A percentile compares a stretch with the other conserved stretches of the same genome.
These are phyloP conservation scores for Bubalus kerabau DNA, from an alignment of 2,113 vertebrate genomes.

Conservation along the genomic window DNA sequence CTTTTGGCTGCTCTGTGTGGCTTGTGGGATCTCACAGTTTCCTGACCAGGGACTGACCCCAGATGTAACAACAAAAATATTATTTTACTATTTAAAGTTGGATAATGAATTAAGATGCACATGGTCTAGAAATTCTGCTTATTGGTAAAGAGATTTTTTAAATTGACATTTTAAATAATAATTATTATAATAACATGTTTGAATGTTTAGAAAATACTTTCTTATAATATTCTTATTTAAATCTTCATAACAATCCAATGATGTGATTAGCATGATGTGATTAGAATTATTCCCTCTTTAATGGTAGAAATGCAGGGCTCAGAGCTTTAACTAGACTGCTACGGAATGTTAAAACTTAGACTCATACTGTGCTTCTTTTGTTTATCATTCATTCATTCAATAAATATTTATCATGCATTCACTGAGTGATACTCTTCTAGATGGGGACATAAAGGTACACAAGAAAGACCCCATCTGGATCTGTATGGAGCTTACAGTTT, in stretches of 20 bases:
- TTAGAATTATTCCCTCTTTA: not conserved
- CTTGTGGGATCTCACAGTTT: not conserved
- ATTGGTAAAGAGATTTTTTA: not conserved
- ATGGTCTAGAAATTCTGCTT: not conserved
- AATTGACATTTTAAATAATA: conserved; percentile 30
- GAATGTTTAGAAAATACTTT: not conserved
- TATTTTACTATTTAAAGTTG: not conserved
- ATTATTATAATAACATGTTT: not conserved
- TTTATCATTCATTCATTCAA: not conserved
- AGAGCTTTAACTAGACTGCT: not conserved
- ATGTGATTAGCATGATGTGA: not conserved
- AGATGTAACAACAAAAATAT: not conserved
- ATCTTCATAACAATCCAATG: not conserved
- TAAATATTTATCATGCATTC: not conserved
- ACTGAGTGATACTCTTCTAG: not conserved
- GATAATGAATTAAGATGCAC: not conserved
- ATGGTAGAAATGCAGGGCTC: not conserved
- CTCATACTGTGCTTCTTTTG: not conserved
- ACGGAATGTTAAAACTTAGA: not conserved
- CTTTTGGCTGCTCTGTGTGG: not conserved
- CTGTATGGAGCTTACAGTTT: not conserved
- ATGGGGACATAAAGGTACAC: not conserved
- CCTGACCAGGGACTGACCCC: not conserved
- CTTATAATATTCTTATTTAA: not conserved
- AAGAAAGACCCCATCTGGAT: not conserved